Conservation (phyloP, 2,888 invertebrate genomes). For the Siphlonurus alternatus region DNA sequence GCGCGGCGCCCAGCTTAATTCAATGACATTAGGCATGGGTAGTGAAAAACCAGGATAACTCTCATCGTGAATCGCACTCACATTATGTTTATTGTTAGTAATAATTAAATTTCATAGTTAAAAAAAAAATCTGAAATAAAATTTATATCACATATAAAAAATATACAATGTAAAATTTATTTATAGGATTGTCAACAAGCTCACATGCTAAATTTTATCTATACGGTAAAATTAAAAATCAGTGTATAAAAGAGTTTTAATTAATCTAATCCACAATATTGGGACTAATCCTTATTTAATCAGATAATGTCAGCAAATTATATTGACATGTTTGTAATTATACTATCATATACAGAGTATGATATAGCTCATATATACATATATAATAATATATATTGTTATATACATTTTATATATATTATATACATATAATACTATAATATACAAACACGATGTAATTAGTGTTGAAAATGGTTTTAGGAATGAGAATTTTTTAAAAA, state of each 20-base stretch:
- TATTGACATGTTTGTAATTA: background rate
- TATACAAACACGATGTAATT: background rate
- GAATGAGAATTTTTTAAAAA: background rate
- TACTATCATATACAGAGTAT: background rate
- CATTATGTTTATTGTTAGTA: no score
- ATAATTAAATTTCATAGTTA: no score
- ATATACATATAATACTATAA: background rate
- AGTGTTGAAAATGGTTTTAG: background rate
- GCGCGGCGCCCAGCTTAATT: no score
- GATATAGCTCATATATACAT: no score
- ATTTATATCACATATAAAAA: no score
- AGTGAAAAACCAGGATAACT: no score
- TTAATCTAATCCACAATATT: background rate
- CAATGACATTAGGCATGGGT: no score
- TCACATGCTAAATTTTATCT: background rate
- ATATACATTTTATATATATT: background rate
- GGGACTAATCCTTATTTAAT: background rate
- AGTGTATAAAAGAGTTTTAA: background rate
- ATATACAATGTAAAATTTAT: no score
- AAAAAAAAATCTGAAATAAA: no score
- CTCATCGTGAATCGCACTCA: no score
- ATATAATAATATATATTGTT: no score
- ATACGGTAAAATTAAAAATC: background rate
- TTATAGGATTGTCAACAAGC: no score
- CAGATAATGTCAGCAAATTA: conserved; percentile 2